phyloP scores from a whole-genome alignment of 2,113 vertebrate genomes.

The Alligator mississippiensis region DNA sequence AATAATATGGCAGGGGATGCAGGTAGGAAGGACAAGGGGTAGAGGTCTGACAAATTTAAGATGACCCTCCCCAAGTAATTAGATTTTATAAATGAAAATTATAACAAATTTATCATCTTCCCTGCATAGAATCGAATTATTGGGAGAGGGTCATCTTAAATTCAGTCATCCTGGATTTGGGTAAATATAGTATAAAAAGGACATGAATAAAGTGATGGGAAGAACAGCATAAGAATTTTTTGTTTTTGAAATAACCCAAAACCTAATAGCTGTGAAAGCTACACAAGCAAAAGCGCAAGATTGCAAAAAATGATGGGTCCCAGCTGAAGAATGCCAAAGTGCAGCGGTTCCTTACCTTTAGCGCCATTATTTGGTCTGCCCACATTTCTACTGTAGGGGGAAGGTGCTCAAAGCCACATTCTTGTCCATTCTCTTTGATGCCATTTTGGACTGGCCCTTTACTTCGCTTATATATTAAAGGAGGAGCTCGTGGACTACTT shows the following conservation, averaged over 20 bases:
- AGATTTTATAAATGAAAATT: too few relatives aligned
- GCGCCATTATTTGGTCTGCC: constrained; percentile 85
- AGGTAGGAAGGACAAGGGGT: too few relatives aligned
- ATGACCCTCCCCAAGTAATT: too few relatives aligned
- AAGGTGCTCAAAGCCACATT: constrained; percentile 81
- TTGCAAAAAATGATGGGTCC: too few relatives aligned
- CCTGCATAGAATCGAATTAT: too few relatives aligned
- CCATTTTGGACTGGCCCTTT: constrained; percentile 53
- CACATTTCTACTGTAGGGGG: constrained; percentile 85
- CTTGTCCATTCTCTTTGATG: constrained; percentile 20
- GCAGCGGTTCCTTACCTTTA: constrained; percentile 77
- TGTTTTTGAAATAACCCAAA: neutral
- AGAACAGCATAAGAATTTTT: neutral
- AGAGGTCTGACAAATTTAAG: too few relatives aligned
- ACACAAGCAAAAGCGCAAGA: accelerated
- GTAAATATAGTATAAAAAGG: neutral
- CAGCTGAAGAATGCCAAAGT: neutral
- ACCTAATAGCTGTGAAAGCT: neutral
- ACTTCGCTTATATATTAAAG: constrained; percentile 72
- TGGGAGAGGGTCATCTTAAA: too few relatives aligned
- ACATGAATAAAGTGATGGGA: neutral
- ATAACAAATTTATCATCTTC: too few relatives aligned
- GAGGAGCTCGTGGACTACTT: constrained; percentile 77
- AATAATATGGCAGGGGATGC: too few relatives aligned
- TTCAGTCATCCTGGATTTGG: too few relatives aligned